Percentiles rank a stretch among this genome's conserved stretches.
Conservation (phyloP, 2,888 invertebrate genomes). For the Xylocampa areola region DNA sequence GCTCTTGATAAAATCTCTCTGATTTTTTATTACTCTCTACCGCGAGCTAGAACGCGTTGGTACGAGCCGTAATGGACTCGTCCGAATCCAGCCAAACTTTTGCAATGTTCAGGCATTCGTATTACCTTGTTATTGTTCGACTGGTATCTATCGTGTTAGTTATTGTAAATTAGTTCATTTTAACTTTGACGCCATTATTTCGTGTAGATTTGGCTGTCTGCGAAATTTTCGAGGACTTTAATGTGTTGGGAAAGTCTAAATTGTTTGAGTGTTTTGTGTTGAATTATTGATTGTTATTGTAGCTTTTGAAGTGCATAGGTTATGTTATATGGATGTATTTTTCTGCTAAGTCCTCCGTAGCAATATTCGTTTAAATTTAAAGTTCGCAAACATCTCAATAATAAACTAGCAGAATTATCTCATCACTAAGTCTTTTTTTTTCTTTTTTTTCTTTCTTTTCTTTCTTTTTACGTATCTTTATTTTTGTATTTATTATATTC, state of each 20-base stretch:
- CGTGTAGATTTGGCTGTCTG: slow-evolving; percentile 16
- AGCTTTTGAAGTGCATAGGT: slow-evolving; percentile 8
- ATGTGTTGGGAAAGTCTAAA: background rate
- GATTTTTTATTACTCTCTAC: slow-evolving; percentile 32
- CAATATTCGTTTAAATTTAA: too few relatives aligned
- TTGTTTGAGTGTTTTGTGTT: slow-evolving; percentile 9
- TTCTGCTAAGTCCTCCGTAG: too few relatives aligned
- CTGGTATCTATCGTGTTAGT: slow-evolving; percentile 25
- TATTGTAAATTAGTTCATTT: slow-evolving; percentile 43
- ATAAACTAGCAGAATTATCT: too few relatives aligned
- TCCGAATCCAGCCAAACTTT: slow-evolving; percentile 64
- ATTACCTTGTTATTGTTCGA: slow-evolving; percentile 54
- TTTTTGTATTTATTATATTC: too few relatives aligned
- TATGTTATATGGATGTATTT: too few relatives aligned
- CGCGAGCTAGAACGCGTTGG: slow-evolving; percentile 74
- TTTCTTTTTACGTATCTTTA: too few relatives aligned
- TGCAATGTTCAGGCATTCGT: slow-evolving; percentile 60
- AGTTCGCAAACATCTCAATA: too few relatives aligned
- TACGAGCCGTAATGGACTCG: slow-evolving; percentile 78
- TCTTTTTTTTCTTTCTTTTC: too few relatives aligned
- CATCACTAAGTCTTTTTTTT: too few relatives aligned
- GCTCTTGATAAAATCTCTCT: slow-evolving; percentile 32
- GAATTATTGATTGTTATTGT: slow-evolving; percentile 2
- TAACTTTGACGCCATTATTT: slow-evolving; percentile 19
- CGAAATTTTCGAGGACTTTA: slow-evolving; percentile 12